Conservation (phyloP, 2,888 invertebrate species). For the Trilocha varians region DNA sequence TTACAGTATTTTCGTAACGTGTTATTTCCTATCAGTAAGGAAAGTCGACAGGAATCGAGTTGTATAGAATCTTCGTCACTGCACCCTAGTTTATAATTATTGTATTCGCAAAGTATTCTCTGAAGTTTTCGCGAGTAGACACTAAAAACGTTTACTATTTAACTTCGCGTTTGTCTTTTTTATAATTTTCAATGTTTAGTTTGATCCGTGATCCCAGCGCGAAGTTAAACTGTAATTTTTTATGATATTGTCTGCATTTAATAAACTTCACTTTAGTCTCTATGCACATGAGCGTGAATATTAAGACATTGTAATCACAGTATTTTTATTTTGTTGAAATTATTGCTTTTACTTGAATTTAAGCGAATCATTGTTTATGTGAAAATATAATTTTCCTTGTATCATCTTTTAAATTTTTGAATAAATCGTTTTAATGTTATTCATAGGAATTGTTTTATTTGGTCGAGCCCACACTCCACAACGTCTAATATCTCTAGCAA, state of each 20-base stretch:
- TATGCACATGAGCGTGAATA: constrained; percentile 54
- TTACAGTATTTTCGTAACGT: no score
- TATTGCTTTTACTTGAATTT: constrained; percentile 52
- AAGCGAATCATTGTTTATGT: constrained; percentile 48
- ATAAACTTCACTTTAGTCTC: constrained; percentile 47
- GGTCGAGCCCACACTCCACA: background rate
- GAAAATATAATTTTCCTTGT: constrained; percentile 52
- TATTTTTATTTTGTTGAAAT: constrained; percentile 58
- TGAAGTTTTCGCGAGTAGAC: constrained; percentile 2
- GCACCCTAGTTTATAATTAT: no score
- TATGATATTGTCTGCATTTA: constrained; percentile 65
- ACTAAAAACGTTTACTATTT: no score
- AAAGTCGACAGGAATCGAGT: no score
- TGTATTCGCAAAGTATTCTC: no score
- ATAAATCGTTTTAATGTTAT: constrained; percentile 65
- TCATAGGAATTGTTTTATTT: constrained; percentile 16
- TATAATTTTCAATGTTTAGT: no score
- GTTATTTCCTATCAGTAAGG: no score
- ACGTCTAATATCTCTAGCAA: no score
- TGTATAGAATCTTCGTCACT: no score
- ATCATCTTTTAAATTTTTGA: constrained; percentile 50
- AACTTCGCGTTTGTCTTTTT: no score
- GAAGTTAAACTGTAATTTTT: constrained; percentile 8
- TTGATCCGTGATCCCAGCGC: background rate
- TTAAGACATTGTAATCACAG: constrained; percentile 59